A percentile compares a stretch with the other conserved stretches of the same genome.
Evolutionary conservation across 2,113 vertebrate species (phyloP).

Genomic region (Eurypyga helias): DNA sequence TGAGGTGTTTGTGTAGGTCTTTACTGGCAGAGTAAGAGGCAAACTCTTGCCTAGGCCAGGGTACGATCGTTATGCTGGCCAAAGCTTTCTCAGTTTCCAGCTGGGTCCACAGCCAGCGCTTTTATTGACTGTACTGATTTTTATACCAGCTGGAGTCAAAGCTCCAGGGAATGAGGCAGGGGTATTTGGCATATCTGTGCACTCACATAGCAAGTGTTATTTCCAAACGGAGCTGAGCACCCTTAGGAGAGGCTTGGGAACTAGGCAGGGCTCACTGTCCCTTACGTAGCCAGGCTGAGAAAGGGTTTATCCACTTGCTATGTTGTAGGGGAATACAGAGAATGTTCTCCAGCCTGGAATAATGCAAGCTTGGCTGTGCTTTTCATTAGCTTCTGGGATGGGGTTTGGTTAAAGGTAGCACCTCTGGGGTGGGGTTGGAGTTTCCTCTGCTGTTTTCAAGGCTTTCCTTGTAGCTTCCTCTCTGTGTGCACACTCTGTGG

Average conservation of each 20-base stretch:
- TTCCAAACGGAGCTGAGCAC: neutral
- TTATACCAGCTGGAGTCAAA: neutral
- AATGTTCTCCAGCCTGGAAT: neutral
- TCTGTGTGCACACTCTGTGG: neutral
- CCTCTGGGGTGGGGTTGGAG: slow-evolving; percentile 21
- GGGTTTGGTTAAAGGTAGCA: neutral
- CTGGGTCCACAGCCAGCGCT: neutral
- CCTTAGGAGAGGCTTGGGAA: neutral
- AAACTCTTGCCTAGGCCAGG: neutral
- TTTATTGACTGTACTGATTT: neutral
- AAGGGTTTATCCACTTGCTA: neutral
- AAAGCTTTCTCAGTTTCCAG: neutral
- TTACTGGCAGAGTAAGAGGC: neutral
- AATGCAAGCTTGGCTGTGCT: neutral
- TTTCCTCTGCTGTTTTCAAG: slow-evolving; percentile 60
- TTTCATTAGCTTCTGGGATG: neutral
- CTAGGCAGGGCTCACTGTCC: neutral
- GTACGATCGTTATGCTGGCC: neutral
- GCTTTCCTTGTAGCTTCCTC: slow-evolving; percentile 57
- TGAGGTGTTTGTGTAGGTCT: neutral
- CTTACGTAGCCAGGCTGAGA: neutral
- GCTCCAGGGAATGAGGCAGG: neutral
- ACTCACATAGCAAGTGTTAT: neutral
- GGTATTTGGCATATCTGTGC: neutral
- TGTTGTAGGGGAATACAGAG: neutral